Evolutionary conservation across 2,113 vertebrate species (phyloP), one percentile per base, ranked within the genome.

Genomic region (Hystrix brachyura): DNA sequence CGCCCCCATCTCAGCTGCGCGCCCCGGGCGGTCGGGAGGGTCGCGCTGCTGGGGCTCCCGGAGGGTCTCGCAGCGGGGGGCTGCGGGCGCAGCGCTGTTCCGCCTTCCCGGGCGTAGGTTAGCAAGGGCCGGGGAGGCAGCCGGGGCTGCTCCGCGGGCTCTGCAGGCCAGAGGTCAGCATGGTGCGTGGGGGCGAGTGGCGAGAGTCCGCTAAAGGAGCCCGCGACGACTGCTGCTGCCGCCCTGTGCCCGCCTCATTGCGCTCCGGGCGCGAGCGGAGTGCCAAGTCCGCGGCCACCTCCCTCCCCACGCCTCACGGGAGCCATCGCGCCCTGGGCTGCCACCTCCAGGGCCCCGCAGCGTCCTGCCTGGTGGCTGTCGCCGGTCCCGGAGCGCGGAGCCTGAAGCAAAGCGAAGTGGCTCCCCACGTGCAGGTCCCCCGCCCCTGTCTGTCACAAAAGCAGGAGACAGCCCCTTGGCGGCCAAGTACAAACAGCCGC

Each of bases 1-100:
- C 96, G 89, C 71, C 83, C 97, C 92, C 97, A 98, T 98, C 32
- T 62, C 95, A n/a, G 27, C 87, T 1, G 43, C 21, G 38, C 59
- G 53, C 88, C 51, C 10, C 6, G 94, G 69, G 76, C 67, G 10
- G 72, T 60, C 5, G 8, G 38, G 65, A n/a, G 27, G 12, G 72
- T 67, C 67, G 10, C 78, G 64, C 79, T 1, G 83, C 90, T 9
- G 95, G 60, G 82, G 55, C 76, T 53, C 76, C 14, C 48, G 15
- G 76, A 53, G 72, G 48, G 29, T 15, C 5, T 25, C 43, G 72
- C 72, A 7, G 72, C 72, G 13, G 46, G 59, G n/a, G 67, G 27
- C 46, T 62, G 80, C 7, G 12, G 51, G 85, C 34, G 72, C 85
- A 8, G 87, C 9, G 14, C 25, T n/a, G 74, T 34, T 83, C 83